Conservation (phyloP, 2,797 vertebrate genomes). For the Hydrocynus forskahlii region DNA sequence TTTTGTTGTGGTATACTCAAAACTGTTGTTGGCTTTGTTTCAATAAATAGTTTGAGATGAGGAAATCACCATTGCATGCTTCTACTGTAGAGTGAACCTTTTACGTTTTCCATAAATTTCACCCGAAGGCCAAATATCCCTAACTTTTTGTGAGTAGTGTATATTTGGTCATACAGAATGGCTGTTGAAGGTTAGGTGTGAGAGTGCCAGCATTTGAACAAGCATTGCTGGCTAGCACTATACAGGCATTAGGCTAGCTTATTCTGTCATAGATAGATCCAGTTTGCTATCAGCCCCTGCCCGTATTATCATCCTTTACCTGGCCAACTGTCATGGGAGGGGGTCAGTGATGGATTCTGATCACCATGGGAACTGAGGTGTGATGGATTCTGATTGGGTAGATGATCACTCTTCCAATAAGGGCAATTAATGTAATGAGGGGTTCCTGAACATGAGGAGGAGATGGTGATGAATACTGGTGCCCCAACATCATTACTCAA, state of each 20-base stretch:
- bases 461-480: constrained; percentile 77
- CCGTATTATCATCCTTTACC: constrained; percentile 74
- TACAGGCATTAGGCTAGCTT: constrained; percentile 7
- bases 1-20: no score
- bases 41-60: no score
- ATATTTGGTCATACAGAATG: background rate
- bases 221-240: constrained; percentile 1
- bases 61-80: no score
- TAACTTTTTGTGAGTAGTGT: no score
- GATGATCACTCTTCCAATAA: constrained; percentile 96
- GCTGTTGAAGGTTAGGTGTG: background rate
- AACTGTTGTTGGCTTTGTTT: no score
- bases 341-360: constrained; percentile 86
- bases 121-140: no score
- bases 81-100: no score
- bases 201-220: background rate
- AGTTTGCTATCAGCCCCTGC: constrained; percentile 74
- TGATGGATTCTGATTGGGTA: constrained; percentile 82
- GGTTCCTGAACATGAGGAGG: constrained; percentile 77
- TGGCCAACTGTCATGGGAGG: constrained; percentile 78
- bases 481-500: constrained; percentile 79
- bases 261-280: constrained; percentile 84
- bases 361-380: constrained; percentile 62
- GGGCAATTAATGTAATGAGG: constrained; percentile 94
- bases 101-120: no score